phyloP scores from a whole-genome alignment of 1,140 invertebrate genomes.

The Gonatopus flavifemur region DNA sequence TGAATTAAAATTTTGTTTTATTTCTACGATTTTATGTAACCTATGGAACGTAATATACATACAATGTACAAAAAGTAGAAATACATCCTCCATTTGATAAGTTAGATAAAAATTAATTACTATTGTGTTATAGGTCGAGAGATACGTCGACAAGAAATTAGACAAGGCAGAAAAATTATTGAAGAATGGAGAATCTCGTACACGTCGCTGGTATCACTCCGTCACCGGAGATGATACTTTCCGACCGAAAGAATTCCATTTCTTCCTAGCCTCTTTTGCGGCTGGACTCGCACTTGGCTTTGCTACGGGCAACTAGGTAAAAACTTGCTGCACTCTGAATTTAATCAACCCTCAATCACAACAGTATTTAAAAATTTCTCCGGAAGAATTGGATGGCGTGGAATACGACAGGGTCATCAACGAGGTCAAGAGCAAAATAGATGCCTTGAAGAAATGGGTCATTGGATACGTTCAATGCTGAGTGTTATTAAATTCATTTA shows the following conservation, averaged over 20 bases:
- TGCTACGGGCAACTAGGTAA: constrained; percentile 48
- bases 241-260: constrained; percentile 70
- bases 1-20: too few relatives aligned
- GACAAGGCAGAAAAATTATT: constrained; percentile 74
- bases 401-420: constrained; percentile 25
- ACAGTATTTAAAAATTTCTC: too few relatives aligned
- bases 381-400: constrained; percentile 7
- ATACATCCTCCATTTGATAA: too few relatives aligned
- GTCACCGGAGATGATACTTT: constrained; percentile 66
- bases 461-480: constrained; percentile 17
- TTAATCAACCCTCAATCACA: constrained; percentile 22
- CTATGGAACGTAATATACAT: too few relatives aligned
- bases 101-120: too few relatives aligned
- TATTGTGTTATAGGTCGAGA: constrained; percentile 66
- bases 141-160: constrained; percentile 75
- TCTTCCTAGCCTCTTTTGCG: constrained; percentile 73
- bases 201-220: constrained; percentile 72
- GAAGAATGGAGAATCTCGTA: constrained; percentile 67
- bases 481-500: background rate
- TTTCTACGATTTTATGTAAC: too few relatives aligned
- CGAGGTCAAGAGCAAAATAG: constrained; percentile 29
- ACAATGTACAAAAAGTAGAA: too few relatives aligned
- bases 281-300: constrained; percentile 72
- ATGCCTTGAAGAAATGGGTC: constrained; percentile 33
- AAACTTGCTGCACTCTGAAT: constrained; percentile 45